Base-by-base conservation (phyloP, 1,140 invertebrate genomes). In the Acromyrmex echinatior region DNA sequence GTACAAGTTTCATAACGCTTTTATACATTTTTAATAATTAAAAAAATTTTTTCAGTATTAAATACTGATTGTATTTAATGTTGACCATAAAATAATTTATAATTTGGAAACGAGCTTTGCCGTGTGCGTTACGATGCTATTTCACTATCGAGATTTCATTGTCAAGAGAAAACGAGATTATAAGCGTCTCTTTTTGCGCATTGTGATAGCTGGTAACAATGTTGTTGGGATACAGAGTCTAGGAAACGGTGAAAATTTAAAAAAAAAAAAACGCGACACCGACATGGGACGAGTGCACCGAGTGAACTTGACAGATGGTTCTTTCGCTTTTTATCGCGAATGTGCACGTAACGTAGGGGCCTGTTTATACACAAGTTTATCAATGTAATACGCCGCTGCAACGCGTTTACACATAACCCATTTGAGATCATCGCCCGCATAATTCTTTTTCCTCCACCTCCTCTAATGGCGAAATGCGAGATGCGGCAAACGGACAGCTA, bases 251-350 rank as follows among this genome's bases (percentile, higher is more conserved):
- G 5, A 39, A 51, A 35, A 18, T 84, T 84, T 63, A 21, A 21
- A 21, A 21, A 21, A 21, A 63, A 76, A 16, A 25, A 14, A 51
- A 45, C 66, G 66, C 66, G 25, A 66, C 28, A n/a, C 21, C 14
- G 12, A 31, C 62, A 14, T 16, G 6, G 74, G 18, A 0, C 56
- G 39, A 63, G 12, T 51, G 39, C 25, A 14, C n/a, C 39, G n/a
- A 74, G 56, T 62, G 80, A 76, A 76, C 66, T 74, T 84, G 80
- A 84, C 80, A 76, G 80, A 84, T 84, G 80, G 39, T 62, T 84
- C 70, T 82, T 28, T 28, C n/a, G 21, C 18, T 62, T 76, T 62
- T 76, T 84, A 76, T 84, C 70, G 18, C 70, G 39, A 51, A 4
- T 7, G 35, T 6, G 79, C 49, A 53, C 28, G 28, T 31, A n/a